Evolutionary conservation across 2,113 vertebrate species (phyloP).

Genomic region (Leucoraja erinaceus): DNA sequence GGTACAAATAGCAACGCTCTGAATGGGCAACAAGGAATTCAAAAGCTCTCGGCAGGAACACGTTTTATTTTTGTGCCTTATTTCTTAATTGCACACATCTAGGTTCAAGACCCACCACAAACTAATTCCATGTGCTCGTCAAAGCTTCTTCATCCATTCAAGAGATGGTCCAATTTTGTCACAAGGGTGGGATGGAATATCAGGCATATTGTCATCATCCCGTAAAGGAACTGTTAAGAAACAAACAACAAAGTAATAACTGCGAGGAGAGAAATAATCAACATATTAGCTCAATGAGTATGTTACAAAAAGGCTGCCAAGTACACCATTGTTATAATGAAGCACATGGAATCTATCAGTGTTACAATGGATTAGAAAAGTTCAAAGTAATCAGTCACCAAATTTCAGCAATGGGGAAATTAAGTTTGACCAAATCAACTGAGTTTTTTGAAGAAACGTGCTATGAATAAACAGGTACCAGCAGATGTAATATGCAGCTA

Average conservation of each 20-base stretch:
- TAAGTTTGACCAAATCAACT: too few relatives aligned
- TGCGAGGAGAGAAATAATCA: neutral
- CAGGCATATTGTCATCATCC: slow-evolving; percentile 75
- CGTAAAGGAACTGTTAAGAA: slow-evolving; percentile 66
- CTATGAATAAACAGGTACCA: too few relatives aligned
- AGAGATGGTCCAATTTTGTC: slow-evolving; percentile 64
- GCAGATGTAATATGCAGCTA: too few relatives aligned
- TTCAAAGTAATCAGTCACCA: neutral
- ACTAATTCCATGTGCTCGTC: slow-evolving; percentile 36
- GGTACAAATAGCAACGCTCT: too few relatives aligned
- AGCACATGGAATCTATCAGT: neutral
- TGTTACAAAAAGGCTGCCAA: neutral
- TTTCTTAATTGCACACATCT: neutral
- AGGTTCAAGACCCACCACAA: neutral
- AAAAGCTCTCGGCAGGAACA: neutral
- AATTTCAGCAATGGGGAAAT: neutral
- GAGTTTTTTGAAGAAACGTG: too few relatives aligned
- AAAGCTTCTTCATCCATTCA: slow-evolving; percentile 75
- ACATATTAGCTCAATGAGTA: too few relatives aligned
- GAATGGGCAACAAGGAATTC: too few relatives aligned
- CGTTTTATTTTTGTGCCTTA: neutral
- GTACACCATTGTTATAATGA: neutral
- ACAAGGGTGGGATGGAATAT: slow-evolving; percentile 69
- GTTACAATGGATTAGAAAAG: neutral
- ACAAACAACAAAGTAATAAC: neutral